Evolutionary conservation across 2,888 invertebrate species (phyloP).

Genomic region (Crematogaster levior): DNA sequence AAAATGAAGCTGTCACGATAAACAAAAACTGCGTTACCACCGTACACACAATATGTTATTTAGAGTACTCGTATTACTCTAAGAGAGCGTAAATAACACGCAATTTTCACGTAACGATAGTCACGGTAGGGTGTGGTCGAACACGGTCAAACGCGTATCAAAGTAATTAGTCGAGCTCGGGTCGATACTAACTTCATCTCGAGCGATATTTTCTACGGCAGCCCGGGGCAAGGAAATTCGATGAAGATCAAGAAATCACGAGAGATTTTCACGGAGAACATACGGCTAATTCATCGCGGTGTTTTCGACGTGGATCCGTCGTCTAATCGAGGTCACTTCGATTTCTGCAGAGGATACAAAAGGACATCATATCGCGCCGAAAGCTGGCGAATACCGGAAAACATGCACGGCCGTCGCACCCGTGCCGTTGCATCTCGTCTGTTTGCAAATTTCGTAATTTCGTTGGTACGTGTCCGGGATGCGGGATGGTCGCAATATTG

Average conservation of each 20-base stretch:
- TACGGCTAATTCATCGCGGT: neutral
- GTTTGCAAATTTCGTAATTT: constrained; percentile 56
- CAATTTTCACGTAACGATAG: constrained; percentile 47
- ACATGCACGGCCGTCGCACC: constrained; percentile 12
- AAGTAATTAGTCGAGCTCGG: constrained; percentile 58
- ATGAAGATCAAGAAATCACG: constrained; percentile 25
- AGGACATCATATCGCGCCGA: neutral
- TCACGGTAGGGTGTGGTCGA: constrained; percentile 51
- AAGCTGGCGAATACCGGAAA: constrained; percentile 14
- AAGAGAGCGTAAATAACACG: constrained; percentile 28
- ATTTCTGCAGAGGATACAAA: neutral
- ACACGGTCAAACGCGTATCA: constrained; percentile 57
- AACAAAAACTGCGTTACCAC: neutral
- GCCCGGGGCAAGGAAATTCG: constrained; percentile 26
- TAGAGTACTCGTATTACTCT: neutral
- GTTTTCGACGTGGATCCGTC: neutral
- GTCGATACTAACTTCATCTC: constrained; percentile 60
- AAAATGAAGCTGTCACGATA: constrained; percentile 20
- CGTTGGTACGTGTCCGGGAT: constrained; percentile 50
- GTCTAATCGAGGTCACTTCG: constrained; percentile 22
- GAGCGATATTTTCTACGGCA: constrained; percentile 39
- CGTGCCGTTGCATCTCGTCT: constrained; percentile 39
- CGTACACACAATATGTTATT: neutral
- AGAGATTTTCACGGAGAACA: neutral
- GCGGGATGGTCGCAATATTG: constrained; percentile 41